A percentile compares a stretch with the other conserved stretches of the same genome.
phyloP scores from a whole-genome alignment of 53 echinoderm and acorn worm genomes.

The Echinarachnius parma region DNA sequence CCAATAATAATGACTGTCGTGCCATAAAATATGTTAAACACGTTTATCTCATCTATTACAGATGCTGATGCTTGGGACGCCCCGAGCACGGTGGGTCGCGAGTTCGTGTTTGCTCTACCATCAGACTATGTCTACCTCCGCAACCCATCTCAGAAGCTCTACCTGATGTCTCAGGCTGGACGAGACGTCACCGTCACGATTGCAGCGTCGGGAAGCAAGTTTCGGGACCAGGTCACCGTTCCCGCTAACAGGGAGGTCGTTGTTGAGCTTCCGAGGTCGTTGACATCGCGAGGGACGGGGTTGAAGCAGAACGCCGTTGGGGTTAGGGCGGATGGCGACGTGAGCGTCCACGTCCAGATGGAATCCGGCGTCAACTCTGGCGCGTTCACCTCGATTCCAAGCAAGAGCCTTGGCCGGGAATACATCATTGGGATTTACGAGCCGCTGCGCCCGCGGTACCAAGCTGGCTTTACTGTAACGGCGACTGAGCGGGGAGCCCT shows the following conservation, averaged over 20 bases:
- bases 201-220: constrained; percentile 21
- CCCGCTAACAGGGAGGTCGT: constrained; percentile 14
- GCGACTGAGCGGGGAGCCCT: constrained; percentile 18
- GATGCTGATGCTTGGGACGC: too few relatives aligned
- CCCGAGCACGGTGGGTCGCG: constrained; percentile 18
- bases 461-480: constrained; percentile 17
- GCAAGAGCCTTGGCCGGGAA: constrained; percentile 20
- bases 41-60: too few relatives aligned
- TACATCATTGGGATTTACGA: constrained; percentile 42
- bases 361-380: constrained; percentile 28
- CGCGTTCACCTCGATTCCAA: constrained; percentile 33
- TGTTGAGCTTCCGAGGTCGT: constrained; percentile 19
- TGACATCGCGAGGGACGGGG: constrained; percentile 28
- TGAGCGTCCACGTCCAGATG: constrained; percentile 34
- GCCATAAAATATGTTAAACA: too few relatives aligned
- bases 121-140: constrained; percentile 28
- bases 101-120: constrained; percentile 28
- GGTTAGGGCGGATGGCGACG: constrained; percentile 21
- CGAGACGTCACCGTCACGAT: constrained; percentile 1
- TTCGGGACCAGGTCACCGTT: constrained; percentile 4
- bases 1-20: too few relatives aligned
- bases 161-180: constrained; percentile 11
- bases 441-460: too few relatives aligned
- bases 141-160: constrained; percentile 12
- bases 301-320: too few relatives aligned